Evolutionary conservation across 2,797 vertebrate species (phyloP).

Genomic region (Pseudomugil tenellus): DNA sequence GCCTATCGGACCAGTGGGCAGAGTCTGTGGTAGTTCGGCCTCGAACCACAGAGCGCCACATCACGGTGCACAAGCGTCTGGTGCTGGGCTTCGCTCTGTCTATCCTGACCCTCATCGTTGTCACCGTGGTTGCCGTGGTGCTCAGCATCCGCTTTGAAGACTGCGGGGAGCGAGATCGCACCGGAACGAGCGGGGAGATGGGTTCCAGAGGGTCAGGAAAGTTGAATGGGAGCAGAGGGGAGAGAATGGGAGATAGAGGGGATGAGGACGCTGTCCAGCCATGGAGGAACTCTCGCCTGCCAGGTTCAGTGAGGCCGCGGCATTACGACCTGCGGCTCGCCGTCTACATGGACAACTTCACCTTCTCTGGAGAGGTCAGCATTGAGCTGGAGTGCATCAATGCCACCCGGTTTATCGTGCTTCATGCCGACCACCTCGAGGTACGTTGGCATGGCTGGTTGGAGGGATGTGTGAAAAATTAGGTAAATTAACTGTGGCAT

Average conservation of each 20-base stretch:
- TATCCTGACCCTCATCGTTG: conserved; percentile 89
- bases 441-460: conserved; percentile 58
- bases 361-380: conserved; percentile 93
- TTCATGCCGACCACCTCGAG: conserved; percentile 89
- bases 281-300: conserved; percentile 88
- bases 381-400: conserved; percentile 91
- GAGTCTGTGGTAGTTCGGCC: conserved; percentile 88
- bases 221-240: conserved; percentile 74
- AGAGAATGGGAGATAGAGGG: conserved; percentile 58
- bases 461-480: too few species aligned
- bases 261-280: conserved; percentile 78
- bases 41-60: conserved; percentile 90
- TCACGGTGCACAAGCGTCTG: conserved; percentile 90
- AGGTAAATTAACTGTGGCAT: too few species aligned
- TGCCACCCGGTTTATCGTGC: conserved; percentile 91
- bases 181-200: conserved; percentile 17
- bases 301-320: conserved; percentile 86
- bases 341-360: conserved; percentile 97
- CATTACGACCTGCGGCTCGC: conserved; percentile 93
- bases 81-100: conserved; percentile 91
- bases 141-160: conserved; percentile 91
- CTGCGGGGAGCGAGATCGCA: conserved; percentile 69
- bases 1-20: conserved; percentile 90
- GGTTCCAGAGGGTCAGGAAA: conserved; percentile 66
- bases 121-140: conserved; percentile 90